Conservation (phyloP, 2,888 invertebrate genomes). For the Callosobruchus maculatus region DNA sequence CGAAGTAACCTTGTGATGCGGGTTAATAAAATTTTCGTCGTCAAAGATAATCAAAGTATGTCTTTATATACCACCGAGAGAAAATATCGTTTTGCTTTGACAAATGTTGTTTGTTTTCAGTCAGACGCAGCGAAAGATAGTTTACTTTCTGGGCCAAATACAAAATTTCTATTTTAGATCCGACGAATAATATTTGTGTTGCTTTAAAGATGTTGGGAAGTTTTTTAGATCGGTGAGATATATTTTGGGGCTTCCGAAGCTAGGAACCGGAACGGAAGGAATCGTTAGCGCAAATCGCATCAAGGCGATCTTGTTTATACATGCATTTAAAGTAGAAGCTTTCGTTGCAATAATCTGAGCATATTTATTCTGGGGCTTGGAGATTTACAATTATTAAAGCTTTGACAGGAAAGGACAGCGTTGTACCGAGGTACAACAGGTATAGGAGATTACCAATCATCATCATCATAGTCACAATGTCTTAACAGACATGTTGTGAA, state of each 20-base stretch:
- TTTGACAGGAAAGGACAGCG: no score
- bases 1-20: not conserved
- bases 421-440: no score
- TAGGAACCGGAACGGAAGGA: not conserved
- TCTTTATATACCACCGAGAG: constrained; percentile 14
- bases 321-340: not conserved
- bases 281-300: not conserved
- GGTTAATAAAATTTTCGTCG: constrained; percentile 3
- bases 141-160: constrained; percentile 18
- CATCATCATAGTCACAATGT: no score
- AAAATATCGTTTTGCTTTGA: constrained; percentile 25
- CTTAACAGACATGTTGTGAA: no score
- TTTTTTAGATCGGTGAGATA: not conserved
- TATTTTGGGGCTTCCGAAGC: no score
- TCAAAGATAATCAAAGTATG: constrained; percentile 4
- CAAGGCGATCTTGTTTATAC: not conserved
- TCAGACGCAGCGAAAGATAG: constrained; percentile 9
- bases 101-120: constrained; percentile 27
- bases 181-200: constrained; percentile 21
- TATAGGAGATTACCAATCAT: no score
- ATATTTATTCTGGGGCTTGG: no score
- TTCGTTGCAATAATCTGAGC: no score
- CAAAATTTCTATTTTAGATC: constrained; percentile 16
- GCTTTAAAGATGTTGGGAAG: not conserved
- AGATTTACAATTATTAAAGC: no score